Percentiles rank a stretch among this genome's conserved stretches.
Conservation (phyloP, 1,140 invertebrate species). For the Ganaspis sp. region DNA sequence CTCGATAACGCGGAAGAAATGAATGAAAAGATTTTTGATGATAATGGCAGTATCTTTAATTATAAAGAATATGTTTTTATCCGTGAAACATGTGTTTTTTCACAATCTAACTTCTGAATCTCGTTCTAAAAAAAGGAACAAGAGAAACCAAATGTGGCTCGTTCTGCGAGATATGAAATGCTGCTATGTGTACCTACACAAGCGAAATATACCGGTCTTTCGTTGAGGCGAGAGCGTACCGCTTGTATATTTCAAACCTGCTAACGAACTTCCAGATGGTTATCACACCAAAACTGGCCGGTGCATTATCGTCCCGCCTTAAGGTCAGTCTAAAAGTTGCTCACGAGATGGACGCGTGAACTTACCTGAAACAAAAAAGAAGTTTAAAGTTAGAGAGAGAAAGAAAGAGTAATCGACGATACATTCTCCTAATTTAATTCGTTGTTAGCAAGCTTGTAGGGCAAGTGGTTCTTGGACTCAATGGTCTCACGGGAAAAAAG, state of each 20-base stretch:
- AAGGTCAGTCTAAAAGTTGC: slow-evolving; percentile 49
- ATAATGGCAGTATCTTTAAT: background rate
- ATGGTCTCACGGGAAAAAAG: slow-evolving; percentile 31
- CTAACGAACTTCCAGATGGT: slow-evolving; percentile 67
- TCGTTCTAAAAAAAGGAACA: slow-evolving; percentile 36
- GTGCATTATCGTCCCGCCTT: slow-evolving; percentile 59
- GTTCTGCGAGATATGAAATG: background rate
- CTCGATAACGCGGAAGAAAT: background rate
- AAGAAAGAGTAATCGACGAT: slow-evolving; percentile 53
- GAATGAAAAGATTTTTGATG: background rate
- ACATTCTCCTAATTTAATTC: slow-evolving; percentile 63
- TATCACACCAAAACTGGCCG: slow-evolving; percentile 54
- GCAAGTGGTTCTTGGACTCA: slow-evolving; percentile 37
- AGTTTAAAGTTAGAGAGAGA: slow-evolving; percentile 40
- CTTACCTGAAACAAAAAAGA: slow-evolving; percentile 68
- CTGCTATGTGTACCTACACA: background rate
- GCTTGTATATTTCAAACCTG: slow-evolving; percentile 51
- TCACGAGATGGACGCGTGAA: slow-evolving; percentile 52
- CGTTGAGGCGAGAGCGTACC: background rate
- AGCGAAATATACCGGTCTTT: slow-evolving; percentile 6
- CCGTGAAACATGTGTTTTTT: slow-evolving; percentile 46
- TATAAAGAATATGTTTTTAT: slow-evolving; percentile 17
- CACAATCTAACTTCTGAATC: slow-evolving; percentile 39
- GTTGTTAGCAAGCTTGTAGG: slow-evolving; percentile 60
- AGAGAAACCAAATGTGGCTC: background rate